phyloP scores from a whole-genome alignment of 2,888 invertebrate species.

The Leptinotarsa haldemani region DNA sequence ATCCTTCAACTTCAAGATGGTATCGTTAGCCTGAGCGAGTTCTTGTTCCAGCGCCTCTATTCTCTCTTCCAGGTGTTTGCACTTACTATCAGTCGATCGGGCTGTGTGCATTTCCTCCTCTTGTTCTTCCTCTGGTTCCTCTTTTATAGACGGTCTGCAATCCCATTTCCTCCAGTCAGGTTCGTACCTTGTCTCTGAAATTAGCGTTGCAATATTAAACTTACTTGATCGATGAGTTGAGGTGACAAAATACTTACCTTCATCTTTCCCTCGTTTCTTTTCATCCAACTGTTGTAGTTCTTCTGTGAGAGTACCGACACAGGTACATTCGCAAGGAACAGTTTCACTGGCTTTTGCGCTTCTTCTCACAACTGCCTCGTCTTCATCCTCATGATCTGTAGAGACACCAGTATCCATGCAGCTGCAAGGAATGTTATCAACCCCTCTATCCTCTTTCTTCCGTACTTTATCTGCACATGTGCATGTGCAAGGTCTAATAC shows the following conservation, averaged over 20 bases:
- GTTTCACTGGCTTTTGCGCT: not conserved
- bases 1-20: constrained; percentile 42
- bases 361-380: not conserved
- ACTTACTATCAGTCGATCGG: constrained; percentile 33
- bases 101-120: constrained; percentile 47
- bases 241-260: not conserved
- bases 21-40: constrained; percentile 46
- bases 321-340: not conserved
- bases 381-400: not conserved
- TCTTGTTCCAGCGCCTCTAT: constrained; percentile 44
- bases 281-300: not conserved
- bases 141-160: not conserved
- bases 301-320: not conserved
- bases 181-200: not conserved
- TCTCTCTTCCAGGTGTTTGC: constrained; percentile 29
- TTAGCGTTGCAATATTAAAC: no score
- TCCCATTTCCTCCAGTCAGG: constrained; percentile 17
- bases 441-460: not conserved
- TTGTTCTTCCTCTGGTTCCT: constrained; percentile 32
- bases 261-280: not conserved
- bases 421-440: not conserved
- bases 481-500: constrained; percentile 16
- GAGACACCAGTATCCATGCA: constrained; percentile 1
- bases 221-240: no score
- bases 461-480: not conserved